Base-by-base conservation (phyloP, 2,888 invertebrate species). In the Hydroisotoma schaefferi region DNA sequence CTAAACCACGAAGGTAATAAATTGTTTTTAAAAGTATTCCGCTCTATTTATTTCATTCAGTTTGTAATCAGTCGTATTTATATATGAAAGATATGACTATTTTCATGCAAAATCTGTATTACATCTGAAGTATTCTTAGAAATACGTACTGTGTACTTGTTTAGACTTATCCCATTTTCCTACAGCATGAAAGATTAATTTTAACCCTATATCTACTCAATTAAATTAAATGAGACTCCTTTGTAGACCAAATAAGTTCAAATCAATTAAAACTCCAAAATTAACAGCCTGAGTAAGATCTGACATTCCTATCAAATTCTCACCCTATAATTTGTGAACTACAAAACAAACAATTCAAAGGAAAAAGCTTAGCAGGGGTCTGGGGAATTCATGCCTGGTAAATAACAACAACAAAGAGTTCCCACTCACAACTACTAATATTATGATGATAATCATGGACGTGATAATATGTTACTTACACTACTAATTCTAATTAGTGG, bases 1-100 rank as follows among this genome's bases (percentile, higher is more conserved):
- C 71, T 18, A 71, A 71, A 53, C 71, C 71, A 27, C 48, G 71
- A 55, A 65, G 71, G 71, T 71, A 61, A 59, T 3, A 23, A 15
- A 33, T 10, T 15, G n/a, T 40, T 40, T 8, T 5, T 18, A 40
- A 40, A 4, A 40, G 20, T 40, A 18, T 40, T 40, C 15, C 15
- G 33, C 33, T 10, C 20, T 54, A 54, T 26, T 27, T 43, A 40
- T 53, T 27, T 29, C 29, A 55, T n/a, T 55, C 43, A n/a, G n/a
- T 18, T 23, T 38, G 2, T 22, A 18, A 23, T n/a, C n/a, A n/a
- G n/a, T n/a, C n/a, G n/a, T n/a, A n/a, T n/a, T n/a, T n/a, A n/a
- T n/a, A n/a, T n/a, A n/a, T n/a, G n/a, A n/a, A n/a, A n/a, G n/a
- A n/a, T n/a, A n/a, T n/a, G n/a, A n/a, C n/a, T n/a, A n/a, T n/a